phyloP scores from a whole-genome alignment of 2,888 invertebrate genomes.

The Ophion slaviceki region DNA sequence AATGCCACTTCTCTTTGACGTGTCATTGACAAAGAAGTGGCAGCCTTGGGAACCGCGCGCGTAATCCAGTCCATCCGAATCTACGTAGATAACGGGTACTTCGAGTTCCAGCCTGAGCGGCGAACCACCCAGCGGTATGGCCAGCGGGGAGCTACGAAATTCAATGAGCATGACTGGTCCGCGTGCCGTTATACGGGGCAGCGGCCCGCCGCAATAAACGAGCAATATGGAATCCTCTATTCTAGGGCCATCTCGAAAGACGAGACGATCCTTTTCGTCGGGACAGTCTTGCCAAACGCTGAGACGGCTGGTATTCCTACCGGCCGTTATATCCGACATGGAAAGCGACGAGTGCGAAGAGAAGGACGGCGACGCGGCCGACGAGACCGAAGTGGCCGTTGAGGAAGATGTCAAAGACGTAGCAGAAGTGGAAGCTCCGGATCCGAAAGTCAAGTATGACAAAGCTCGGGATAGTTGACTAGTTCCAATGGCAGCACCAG shows the following conservation, averaged over 20 bases:
- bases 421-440: conserved; percentile 24
- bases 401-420: conserved; percentile 26
- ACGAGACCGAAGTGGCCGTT: neutral
- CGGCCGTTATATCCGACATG: neutral
- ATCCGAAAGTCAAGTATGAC: conserved; percentile 36
- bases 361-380: neutral
- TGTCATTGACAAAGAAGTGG: conserved; percentile 82
- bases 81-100: conserved; percentile 94
- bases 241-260: conserved; percentile 93
- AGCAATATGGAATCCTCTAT: conserved; percentile 93
- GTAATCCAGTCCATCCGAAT: conserved; percentile 94
- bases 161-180: conserved; percentile 94
- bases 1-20: conserved; percentile 88
- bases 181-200: conserved; percentile 90
- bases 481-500: conserved; percentile 59
- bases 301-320: conserved; percentile 79
- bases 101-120: conserved; percentile 93
- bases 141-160: conserved; percentile 93
- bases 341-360: conserved; percentile 7
- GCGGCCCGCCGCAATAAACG: conserved; percentile 94
- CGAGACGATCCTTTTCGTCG: conserved; percentile 91
- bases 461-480: conserved; percentile 27
- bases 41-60: conserved; percentile 85
- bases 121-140: conserved; percentile 90
- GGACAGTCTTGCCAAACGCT: conserved; percentile 94